Evolutionary conservation across 1,140 invertebrate genomes (phyloP).

Genomic region (Tetranychus urticae): DNA sequence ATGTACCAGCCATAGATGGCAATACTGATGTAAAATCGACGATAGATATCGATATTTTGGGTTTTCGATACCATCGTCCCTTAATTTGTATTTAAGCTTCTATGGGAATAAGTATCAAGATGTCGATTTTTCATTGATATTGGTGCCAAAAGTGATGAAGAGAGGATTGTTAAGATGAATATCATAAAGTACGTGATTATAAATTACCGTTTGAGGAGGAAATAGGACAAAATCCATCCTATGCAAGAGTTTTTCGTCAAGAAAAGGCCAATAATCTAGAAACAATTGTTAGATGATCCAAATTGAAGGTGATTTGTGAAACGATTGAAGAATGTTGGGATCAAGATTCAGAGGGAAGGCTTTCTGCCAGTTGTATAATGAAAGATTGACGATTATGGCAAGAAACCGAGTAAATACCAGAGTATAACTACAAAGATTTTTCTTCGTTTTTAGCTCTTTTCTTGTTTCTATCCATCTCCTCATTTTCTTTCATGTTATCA

Average conservation of each 20-base stretch:
- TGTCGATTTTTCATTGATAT: not conserved
- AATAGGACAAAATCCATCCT: conserved; percentile 72
- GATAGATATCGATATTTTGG: too few species aligned
- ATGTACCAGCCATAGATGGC: too few species aligned
- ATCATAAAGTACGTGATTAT: conserved; percentile 45
- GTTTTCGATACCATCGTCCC: too few species aligned
- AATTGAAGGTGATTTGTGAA: conserved; percentile 22
- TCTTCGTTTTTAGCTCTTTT: too few species aligned
- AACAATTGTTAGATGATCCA: conserved; percentile 56
- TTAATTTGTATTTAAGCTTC: conserved; percentile 68
- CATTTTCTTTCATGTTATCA: too few species aligned
- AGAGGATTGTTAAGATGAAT: conserved; percentile 44
- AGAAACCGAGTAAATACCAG: too few species aligned
- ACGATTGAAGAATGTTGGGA: conserved; percentile 98
- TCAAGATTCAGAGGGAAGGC: conserved; percentile 80
- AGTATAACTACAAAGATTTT: too few species aligned
- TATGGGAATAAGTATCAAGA: conserved; percentile 82
- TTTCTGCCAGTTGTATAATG: conserved; percentile 82
- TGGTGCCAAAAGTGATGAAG: conserved; percentile 25
- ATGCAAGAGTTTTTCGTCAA: conserved; percentile 89
- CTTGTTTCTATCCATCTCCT: too few species aligned
- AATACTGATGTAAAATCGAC: too few species aligned
- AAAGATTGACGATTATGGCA: conserved; percentile 26
- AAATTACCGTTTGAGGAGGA: conserved; percentile 81
- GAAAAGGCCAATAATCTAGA: conserved; percentile 60